Conservation (phyloP, 2,888 invertebrate species). For the Napeogenes sylphis region DNA sequence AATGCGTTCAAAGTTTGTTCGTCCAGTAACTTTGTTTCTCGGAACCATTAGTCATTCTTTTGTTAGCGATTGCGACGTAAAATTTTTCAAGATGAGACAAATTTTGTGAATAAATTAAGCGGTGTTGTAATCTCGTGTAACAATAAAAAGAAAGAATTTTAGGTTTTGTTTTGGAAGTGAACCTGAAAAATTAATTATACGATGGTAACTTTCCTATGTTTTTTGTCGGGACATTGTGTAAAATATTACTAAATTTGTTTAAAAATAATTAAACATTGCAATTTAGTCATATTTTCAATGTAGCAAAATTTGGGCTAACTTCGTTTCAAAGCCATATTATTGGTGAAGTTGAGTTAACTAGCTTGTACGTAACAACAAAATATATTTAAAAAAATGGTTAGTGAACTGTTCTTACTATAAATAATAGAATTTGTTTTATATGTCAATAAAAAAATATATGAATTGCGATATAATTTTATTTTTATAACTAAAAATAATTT, state of each 20-base stretch:
- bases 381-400: too few relatives aligned
- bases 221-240: conserved; percentile 11
- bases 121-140: conserved; percentile 66
- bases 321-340: too few relatives aligned
- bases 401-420: too few relatives aligned
- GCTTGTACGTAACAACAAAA: too few relatives aligned
- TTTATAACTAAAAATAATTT: too few relatives aligned
- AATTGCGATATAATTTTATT: too few relatives aligned
- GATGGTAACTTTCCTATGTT: conserved; percentile 10
- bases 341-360: too few relatives aligned
- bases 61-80: conserved; percentile 54
- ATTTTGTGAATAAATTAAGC: conserved; percentile 75
- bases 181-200: conserved; percentile 39
- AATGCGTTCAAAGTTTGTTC: conserved; percentile 59
- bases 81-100: conserved; percentile 76
- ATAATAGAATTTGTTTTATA: too few relatives aligned
- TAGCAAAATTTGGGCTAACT: too few relatives aligned
- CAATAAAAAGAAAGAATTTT: conserved; percentile 53
- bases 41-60: conserved; percentile 74
- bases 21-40: conserved; percentile 70
- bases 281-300: too few relatives aligned
- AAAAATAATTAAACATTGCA: too few relatives aligned
- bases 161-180: conserved; percentile 38
- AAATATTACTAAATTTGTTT: conserved; percentile 32
- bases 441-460: too few relatives aligned